Evolutionary conservation across 2,888 invertebrate species (phyloP).

Genomic region (Agriotes lineatus): DNA sequence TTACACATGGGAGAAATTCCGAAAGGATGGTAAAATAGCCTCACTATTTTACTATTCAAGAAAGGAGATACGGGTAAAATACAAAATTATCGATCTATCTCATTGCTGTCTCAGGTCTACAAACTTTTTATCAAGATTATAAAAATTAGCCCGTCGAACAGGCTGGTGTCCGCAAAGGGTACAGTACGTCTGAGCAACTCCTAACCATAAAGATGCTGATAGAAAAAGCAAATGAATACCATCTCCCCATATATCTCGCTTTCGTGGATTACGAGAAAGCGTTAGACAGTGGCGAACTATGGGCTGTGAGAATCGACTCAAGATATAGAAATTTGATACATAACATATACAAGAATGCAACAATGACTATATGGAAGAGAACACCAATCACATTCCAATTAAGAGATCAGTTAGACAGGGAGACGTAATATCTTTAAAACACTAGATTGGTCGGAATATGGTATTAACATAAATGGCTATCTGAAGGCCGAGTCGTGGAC

Average conservation of each 20-base stretch:
- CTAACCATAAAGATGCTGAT: constrained; percentile 38
- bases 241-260: constrained; percentile 39
- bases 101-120: background rate
- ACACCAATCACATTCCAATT: background rate
- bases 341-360: constrained; percentile 8
- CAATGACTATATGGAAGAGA: background rate
- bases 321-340: constrained; percentile 35
- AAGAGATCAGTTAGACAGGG: background rate
- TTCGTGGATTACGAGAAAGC: constrained; percentile 46
- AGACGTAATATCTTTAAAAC: background rate
- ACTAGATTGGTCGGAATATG: too few species aligned
- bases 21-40: background rate
- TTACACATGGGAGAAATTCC: constrained; percentile 7
- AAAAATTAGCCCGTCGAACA: constrained; percentile 40
- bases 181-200: constrained; percentile 36
- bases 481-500: too few species aligned
- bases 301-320: constrained; percentile 30
- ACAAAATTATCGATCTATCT: constrained; percentile 7
- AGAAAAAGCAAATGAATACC: constrained; percentile 36
- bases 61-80: background rate
- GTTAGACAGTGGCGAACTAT: constrained; percentile 43
- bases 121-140: background rate
- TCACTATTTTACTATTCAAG: background rate
- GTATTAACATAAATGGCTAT: too few species aligned
- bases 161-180: constrained; percentile 41